Evolutionary conservation across 2,888 invertebrate species (phyloP).

Genomic region (Drosophila falleni): DNA sequence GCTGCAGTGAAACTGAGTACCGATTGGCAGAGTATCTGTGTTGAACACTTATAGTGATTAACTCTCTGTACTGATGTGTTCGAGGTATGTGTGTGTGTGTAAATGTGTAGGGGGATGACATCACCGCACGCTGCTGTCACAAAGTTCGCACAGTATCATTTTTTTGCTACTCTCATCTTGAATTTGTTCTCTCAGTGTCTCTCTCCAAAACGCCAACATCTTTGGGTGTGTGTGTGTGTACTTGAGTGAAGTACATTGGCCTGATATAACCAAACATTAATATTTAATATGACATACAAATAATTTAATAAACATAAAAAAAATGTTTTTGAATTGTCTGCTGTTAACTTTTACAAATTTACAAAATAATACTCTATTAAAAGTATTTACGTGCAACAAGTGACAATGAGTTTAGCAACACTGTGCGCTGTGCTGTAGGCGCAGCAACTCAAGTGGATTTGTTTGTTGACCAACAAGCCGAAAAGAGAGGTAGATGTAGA

Average conservation of each 20-base stretch:
- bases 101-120: conserved; percentile 69
- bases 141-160: conserved; percentile 55
- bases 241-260: conserved; percentile 33
- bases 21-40: conserved; percentile 56
- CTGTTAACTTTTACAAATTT: neutral
- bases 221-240: conserved; percentile 16
- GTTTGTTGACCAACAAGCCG: conserved; percentile 54
- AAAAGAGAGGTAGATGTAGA: conserved; percentile 27
- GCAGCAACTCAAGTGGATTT: conserved; percentile 54
- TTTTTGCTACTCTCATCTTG: conserved; percentile 30
- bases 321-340: neutral
- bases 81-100: conserved; percentile 46
- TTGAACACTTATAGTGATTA: conserved; percentile 69
- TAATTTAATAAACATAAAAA: conserved; percentile 1
- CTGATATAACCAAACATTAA: neutral
- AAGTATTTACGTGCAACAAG: conserved; percentile 5
- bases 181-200: conserved; percentile 9
- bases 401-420: conserved; percentile 23
- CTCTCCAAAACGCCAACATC: conserved; percentile 58
- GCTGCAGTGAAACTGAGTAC: conserved; percentile 47
- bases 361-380: neutral
- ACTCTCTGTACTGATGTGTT: conserved; percentile 38
- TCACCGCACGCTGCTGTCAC: conserved; percentile 62
- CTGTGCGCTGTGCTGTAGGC: conserved; percentile 60
- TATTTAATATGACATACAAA: neutral